Percentiles rank a stretch among this genome's conserved stretches.
Conservation (phyloP, 30 jellyfish, hydroid and myxozoan species). For the Aurelia aurita region DNA sequence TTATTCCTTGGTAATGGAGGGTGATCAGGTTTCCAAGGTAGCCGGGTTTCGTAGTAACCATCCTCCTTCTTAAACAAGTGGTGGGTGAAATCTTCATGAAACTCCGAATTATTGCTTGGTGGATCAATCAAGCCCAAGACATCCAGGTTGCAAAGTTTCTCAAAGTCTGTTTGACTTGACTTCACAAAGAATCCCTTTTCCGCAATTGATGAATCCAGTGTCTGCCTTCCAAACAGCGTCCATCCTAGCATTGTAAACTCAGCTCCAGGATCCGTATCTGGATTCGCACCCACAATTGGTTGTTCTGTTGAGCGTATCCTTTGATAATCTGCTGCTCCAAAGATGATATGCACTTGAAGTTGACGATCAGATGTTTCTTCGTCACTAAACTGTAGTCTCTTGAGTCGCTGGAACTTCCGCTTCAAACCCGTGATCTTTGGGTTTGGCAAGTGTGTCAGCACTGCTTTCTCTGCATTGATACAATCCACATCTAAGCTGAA, state of each 20-base stretch:
- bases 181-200: conserved; percentile 54
- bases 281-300: conserved; percentile 53
- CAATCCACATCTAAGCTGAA: conserved; percentile 37
- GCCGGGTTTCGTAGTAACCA: conserved; percentile 21
- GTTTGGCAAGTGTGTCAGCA: conserved; percentile 54
- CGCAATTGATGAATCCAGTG: background rate
- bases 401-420: conserved; percentile 35
- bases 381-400: conserved; percentile 54
- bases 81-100: no score
- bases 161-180: conserved; percentile 50
- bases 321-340: conserved; percentile 62
- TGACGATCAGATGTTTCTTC: conserved; percentile 35
- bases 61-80: conserved; percentile 3
- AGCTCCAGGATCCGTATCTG: conserved; percentile 77
- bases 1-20: conserved; percentile 23
- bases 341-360: conserved; percentile 71
- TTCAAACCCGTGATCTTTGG: conserved; percentile 49
- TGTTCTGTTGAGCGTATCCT: conserved; percentile 67
- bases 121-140: no score
- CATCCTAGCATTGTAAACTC: conserved; percentile 76
- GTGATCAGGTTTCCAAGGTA: conserved; percentile 49
- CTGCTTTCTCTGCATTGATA: conserved; percentile 59
- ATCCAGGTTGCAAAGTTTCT: conserved; percentile 46
- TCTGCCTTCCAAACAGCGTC: conserved; percentile 61
- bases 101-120: no score